Percentiles rank a stretch among this genome's conserved stretches.
Evolutionary conservation across 2,797 vertebrate genomes (phyloP).

Genomic region (Fringilla coelebs): DNA sequence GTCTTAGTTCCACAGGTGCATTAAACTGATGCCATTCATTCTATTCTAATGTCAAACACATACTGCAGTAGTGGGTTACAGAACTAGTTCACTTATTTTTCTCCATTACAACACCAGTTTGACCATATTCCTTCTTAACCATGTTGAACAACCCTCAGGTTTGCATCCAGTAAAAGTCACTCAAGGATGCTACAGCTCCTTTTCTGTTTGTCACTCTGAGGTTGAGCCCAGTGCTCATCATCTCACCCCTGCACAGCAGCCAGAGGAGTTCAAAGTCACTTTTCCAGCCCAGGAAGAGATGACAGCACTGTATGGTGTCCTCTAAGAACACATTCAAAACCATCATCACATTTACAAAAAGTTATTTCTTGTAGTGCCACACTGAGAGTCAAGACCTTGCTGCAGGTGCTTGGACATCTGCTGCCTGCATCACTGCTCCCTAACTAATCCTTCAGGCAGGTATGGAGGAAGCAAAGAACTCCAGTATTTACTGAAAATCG

Average conservation of each 20-base stretch:
- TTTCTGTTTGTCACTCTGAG: neutral
- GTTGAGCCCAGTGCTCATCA: neutral
- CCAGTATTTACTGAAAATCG: neutral
- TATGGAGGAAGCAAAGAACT: neutral
- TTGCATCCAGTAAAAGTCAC: neutral
- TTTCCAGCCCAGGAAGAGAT: neutral
- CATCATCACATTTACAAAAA: neutral
- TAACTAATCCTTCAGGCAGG: neutral
- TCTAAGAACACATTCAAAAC: neutral
- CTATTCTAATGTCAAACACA: neutral
- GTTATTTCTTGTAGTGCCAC: neutral
- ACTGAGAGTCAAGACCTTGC: neutral
- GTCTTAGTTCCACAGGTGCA: neutral
- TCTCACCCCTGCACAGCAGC: neutral
- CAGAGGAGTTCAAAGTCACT: neutral
- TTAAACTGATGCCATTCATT: neutral
- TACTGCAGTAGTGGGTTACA: neutral
- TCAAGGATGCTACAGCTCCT: neutral
- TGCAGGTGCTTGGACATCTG: neutral
- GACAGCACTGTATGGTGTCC: neutral
- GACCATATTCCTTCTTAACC: neutral
- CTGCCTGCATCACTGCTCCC: neutral
- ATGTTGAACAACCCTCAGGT: neutral
- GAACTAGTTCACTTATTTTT: neutral
- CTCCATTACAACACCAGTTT: neutral